Conservation (phyloP, 92 coral and sea anemone species). For the Galaxea fascicularis region DNA sequence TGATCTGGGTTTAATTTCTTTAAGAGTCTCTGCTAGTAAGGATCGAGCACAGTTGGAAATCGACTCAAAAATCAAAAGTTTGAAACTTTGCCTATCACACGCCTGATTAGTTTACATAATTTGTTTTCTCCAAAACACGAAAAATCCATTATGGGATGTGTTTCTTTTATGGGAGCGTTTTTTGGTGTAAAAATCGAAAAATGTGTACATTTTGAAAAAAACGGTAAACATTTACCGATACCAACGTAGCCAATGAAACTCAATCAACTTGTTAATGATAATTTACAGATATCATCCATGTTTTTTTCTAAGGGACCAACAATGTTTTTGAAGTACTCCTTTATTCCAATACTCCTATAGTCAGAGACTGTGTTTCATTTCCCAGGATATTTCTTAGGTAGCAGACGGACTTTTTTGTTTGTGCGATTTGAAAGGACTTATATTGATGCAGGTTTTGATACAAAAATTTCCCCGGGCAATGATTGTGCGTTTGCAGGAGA, state of each 20-base stretch:
- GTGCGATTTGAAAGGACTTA: neutral
- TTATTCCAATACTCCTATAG: neutral
- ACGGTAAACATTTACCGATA: neutral
- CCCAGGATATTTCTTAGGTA: neutral
- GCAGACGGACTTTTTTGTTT: neutral
- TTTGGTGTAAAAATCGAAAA: no score
- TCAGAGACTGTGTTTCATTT: neutral
- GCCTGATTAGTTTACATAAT: no score
- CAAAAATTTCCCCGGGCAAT: constrained; percentile 22
- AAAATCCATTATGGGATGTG: no score
- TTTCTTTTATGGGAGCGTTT: no score
- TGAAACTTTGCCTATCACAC: no score
- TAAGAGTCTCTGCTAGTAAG: no score
- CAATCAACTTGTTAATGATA: neutral
- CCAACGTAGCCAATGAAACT: neutral
- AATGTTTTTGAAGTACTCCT: neutral
- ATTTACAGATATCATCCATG: neutral
- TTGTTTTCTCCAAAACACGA: no score
- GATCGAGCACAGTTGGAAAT: no score
- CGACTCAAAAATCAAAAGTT: no score
- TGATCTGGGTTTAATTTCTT: neutral
- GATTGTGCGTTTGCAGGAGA: neutral
- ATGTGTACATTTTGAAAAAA: no score
- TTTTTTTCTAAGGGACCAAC: neutral
- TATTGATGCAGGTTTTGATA: constrained; percentile 15